A percentile compares a stretch with the other conserved stretches of the same genome.
Conservation (phyloP, 2,113 vertebrate genomes). For the Calcarius ornatus region DNA sequence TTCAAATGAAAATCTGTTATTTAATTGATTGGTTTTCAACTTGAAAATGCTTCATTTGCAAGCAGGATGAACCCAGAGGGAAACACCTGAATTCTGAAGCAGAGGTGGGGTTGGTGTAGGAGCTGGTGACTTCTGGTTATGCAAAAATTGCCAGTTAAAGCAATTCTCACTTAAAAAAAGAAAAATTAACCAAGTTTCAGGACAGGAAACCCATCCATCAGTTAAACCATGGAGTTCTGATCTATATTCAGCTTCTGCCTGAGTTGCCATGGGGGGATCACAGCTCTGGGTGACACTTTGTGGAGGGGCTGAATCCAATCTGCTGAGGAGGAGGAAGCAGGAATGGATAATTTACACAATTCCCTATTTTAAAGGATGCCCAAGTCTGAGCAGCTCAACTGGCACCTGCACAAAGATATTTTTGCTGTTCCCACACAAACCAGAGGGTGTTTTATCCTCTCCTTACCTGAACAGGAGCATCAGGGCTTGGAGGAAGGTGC, state of each 20-base stretch:
- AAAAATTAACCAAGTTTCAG: background rate
- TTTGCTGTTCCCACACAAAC: background rate
- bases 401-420: no score
- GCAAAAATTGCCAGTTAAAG: background rate
- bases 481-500: conserved; percentile 91
- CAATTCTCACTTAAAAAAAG: background rate
- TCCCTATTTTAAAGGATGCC: background rate
- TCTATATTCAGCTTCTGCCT: background rate
- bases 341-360: background rate
- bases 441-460: background rate
- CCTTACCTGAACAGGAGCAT: conserved; percentile 94
- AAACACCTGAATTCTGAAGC: background rate
- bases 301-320: background rate
- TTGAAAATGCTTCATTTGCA: background rate
- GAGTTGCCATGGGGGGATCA: background rate
- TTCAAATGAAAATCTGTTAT: background rate
- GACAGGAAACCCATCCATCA: background rate
- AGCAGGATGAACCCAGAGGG: background rate
- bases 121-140: background rate
- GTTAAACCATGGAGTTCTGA: background rate
- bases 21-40: background rate
- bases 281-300: background rate
- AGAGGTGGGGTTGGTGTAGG: background rate
- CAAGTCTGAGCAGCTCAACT: background rate
- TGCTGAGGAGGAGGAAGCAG: background rate